Percentiles rank a stretch among this genome's conserved stretches.
Evolutionary conservation across 2,797 vertebrate genomes (phyloP).

Genomic region (Trichosurus vulpecula): DNA sequence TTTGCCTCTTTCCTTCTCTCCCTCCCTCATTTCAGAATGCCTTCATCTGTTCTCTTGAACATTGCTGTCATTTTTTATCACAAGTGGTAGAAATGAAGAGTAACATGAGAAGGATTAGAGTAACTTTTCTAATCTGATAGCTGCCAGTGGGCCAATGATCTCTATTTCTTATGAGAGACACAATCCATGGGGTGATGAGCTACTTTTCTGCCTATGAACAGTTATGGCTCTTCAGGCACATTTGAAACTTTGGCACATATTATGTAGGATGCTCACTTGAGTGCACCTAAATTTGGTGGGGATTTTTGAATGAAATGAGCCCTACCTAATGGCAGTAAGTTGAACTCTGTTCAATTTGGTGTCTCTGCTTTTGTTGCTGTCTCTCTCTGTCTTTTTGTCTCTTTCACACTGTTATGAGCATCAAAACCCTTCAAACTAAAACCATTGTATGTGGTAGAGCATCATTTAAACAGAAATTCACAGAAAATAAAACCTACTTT

Average conservation of each 20-base stretch:
- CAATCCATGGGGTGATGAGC: slow-evolving; percentile 59
- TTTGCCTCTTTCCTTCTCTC: neutral
- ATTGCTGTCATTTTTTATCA: neutral
- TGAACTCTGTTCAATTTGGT: neutral
- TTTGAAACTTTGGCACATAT: slow-evolving; percentile 61
- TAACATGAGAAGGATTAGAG: slow-evolving; percentile 36
- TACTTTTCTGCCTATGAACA: slow-evolving; percentile 47
- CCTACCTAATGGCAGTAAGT: neutral
- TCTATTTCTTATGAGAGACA: slow-evolving; percentile 58
- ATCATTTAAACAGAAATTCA: slow-evolving; percentile 45
- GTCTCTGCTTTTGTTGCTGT: neutral
- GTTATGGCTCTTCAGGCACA: slow-evolving; percentile 56
- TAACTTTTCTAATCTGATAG: slow-evolving; percentile 48
- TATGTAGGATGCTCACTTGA: slow-evolving; percentile 61
- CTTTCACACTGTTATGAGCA: neutral
- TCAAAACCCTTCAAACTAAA: slow-evolving; percentile 58
- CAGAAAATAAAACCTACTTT: neutral
- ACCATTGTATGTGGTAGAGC: slow-evolving; percentile 51
- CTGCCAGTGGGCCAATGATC: slow-evolving; percentile 38
- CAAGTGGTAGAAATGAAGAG: slow-evolving; percentile 47
- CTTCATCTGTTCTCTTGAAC: neutral
- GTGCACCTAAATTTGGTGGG: slow-evolving; percentile 28
- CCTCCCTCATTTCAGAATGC: neutral
- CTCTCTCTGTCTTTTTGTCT: slow-evolving; percentile 29
- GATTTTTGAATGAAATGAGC: slow-evolving; percentile 37